These are phyloP conservation scores for Drosophila hamatofila DNA, from an alignment of 2,888 invertebrate genomes.

Conservation along the genomic window DNA sequence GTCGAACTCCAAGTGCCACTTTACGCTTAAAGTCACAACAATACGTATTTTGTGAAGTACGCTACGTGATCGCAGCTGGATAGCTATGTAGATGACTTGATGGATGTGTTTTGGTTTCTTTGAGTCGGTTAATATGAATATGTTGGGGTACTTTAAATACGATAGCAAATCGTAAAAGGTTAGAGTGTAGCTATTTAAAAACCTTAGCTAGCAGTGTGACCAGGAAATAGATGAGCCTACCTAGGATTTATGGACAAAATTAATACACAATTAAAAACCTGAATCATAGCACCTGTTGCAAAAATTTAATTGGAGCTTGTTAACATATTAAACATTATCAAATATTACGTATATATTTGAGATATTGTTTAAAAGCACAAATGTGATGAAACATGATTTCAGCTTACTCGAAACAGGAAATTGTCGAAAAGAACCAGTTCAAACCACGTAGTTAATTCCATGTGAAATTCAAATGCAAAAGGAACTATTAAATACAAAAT, in stretches of 20 bases:
- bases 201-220: not conserved
- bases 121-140: slow-evolving; percentile 1
- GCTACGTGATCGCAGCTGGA: slow-evolving; percentile 56
- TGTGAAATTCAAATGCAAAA: not conserved
- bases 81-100: slow-evolving; percentile 53
- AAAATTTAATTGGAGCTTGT: not conserved
- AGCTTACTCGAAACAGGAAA: not conserved
- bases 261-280: not conserved
- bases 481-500: not conserved
- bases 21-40: slow-evolving; percentile 49
- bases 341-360: not conserved
- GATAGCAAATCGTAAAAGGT: slow-evolving; percentile 8
- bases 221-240: not conserved
- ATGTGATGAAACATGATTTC: not conserved
- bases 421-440: slow-evolving; percentile 5
- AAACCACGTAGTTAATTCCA: not conserved
- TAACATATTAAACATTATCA: too few relatives aligned
- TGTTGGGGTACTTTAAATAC: slow-evolving; percentile 1
- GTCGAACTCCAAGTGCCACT: slow-evolving; percentile 58
- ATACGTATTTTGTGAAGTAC: slow-evolving; percentile 19
- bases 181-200: not conserved
- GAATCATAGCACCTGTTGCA: not conserved
- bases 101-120: slow-evolving; percentile 41
- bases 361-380: not conserved
- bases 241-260: not conserved